Evolutionary conservation across 2,888 invertebrate genomes (phyloP).

Genomic region (Clepsis dumicolana): DNA sequence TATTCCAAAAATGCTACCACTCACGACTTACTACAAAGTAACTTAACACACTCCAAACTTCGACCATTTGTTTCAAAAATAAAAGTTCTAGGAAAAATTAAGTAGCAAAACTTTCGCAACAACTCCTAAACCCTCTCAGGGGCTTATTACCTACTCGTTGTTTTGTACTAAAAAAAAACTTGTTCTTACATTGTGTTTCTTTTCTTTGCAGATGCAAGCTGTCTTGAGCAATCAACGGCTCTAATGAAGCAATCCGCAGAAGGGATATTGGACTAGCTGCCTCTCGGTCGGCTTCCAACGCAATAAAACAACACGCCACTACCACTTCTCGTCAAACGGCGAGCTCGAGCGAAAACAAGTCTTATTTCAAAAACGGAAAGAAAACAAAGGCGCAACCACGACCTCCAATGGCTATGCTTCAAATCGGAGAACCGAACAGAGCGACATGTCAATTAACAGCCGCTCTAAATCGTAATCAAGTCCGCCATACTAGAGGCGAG

Average conservation of each 20-base stretch:
- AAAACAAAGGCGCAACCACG: slow-evolving; percentile 52
- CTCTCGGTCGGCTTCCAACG: slow-evolving; percentile 67
- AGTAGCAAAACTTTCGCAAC: slow-evolving; percentile 22
- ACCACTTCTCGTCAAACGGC: slow-evolving; percentile 56
- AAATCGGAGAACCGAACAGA: slow-evolving; percentile 70
- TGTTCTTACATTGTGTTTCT: slow-evolving; percentile 58
- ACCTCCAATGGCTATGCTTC: slow-evolving; percentile 74
- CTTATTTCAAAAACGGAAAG: slow-evolving; percentile 58
- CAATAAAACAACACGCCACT: slow-evolving; percentile 75
- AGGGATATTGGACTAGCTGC: slow-evolving; percentile 82
- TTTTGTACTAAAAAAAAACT: slow-evolving; percentile 37
- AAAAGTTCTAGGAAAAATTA: slow-evolving; percentile 11
- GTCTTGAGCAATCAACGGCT: slow-evolving; percentile 73
- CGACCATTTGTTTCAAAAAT: slow-evolving; percentile 23
- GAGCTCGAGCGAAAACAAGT: slow-evolving; percentile 61
- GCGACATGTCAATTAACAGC: slow-evolving; percentile 80
- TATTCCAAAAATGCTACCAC: background rate
- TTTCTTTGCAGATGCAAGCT: slow-evolving; percentile 76
- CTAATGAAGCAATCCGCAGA: slow-evolving; percentile 83
- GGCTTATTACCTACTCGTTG: slow-evolving; percentile 30
- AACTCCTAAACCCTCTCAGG: slow-evolving; percentile 24
- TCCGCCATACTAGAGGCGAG: slow-evolving; percentile 68
- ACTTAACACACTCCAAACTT: slow-evolving; percentile 1
- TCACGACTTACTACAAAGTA: slow-evolving; percentile 3
- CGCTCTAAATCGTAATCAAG: slow-evolving; percentile 70